Base-by-base conservation (phyloP, 2,888 invertebrate genomes). In the Palloptera scutellata region DNA sequence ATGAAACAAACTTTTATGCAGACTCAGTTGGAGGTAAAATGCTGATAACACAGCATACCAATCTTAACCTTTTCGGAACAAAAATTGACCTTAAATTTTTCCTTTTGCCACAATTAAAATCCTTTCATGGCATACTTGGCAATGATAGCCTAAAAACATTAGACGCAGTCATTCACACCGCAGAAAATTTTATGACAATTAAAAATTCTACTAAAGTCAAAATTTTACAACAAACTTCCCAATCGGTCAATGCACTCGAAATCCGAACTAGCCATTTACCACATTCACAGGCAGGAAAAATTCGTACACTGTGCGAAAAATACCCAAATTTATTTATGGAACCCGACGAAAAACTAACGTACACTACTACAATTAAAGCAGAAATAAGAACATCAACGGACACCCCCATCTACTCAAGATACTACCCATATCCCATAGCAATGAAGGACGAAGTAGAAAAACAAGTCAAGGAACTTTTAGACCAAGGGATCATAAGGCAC, bases 261-360 rank as follows among this genome's bases (percentile, higher is more conserved):
- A 17, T 42, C 12, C 69, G 55, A 67, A 48, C 17, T 55, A 52
- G 51, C 61, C 67, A 5, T 67, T 67, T 51, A 61, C 64, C 10
- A 41, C 13, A 45, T 12, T 60, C 60, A 45, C 45, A 60, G 30
- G 60, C 43, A 60, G 60, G 17, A 60, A 61, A 61, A 61, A 19
- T 61, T 3, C 61, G 15, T 20, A 30, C 48, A 48, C 48, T 61
- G 20, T 61, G 61, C 20, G 61, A 48, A 61, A 61, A 61, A 11
- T 48, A 61, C 40, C 1, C 61, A 48, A 61, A 61, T n/a, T 53
- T 53, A 53, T 53, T 53, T 1, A 53, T 53, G 17, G 57, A n/a
- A n/a, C n/a, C n/a, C n/a, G n/a, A n/a, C n/a, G n/a, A n/a, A n/a
- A n/a, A n/a, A n/a, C n/a, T n/a, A 30, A 62, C 61, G 48, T 58